phyloP scores from a whole-genome alignment of 1,140 invertebrate genomes.

The Neodiprion lecontei region DNA sequence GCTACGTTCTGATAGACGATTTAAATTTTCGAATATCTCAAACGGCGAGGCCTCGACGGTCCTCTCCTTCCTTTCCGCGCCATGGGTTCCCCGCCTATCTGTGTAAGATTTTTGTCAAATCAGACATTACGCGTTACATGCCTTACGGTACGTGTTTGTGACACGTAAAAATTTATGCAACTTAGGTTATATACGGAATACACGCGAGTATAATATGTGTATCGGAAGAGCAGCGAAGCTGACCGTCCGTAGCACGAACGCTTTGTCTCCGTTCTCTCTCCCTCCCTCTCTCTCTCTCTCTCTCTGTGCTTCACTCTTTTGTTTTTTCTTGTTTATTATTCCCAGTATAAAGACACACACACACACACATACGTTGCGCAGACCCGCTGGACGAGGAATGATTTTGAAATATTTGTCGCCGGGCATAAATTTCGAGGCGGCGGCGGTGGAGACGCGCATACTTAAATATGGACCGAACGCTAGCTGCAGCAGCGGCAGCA shows the following conservation, averaged over 20 bases:
- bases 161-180: no score
- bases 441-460: conserved; percentile 43
- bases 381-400: conserved; percentile 28
- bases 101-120: no score
- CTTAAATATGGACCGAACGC: conserved; percentile 56
- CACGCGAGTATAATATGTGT: no score
- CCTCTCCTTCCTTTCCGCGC: conserved; percentile 31
- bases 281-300: conserved; percentile 25
- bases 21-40: conserved; percentile 58
- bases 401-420: conserved; percentile 62
- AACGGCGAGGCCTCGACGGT: conserved; percentile 24
- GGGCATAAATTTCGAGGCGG: conserved; percentile 57
- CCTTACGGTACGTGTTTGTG: no score
- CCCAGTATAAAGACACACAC: neutral
- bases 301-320: conserved; percentile 20
- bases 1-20: conserved; percentile 52
- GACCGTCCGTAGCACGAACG: conserved; percentile 19
- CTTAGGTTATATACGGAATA: no score
- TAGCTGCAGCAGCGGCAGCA: no score
- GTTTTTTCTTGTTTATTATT: conserved; percentile 14
- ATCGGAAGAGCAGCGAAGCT: conserved; percentile 1
- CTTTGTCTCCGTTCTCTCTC: conserved; percentile 31
- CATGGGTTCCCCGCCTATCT: neutral
- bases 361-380: neutral
- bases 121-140: no score